Conservation (phyloP, 2,888 invertebrate species). For the Zhuqinia jingwanae region DNA sequence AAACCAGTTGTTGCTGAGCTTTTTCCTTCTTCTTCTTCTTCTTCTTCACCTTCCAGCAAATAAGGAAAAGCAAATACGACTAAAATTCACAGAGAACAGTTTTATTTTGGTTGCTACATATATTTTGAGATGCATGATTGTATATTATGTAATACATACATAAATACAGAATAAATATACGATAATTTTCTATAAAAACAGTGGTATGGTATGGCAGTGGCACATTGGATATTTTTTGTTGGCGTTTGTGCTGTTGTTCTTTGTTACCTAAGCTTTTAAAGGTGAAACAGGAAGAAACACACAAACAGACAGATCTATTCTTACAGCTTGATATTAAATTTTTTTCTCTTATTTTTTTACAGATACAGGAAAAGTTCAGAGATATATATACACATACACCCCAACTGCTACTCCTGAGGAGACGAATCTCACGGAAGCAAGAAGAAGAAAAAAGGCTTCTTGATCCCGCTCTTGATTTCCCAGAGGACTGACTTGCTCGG, state of each 20-base stretch:
- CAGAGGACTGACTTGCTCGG: slow-evolving; percentile 75
- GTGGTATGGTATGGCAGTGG: slow-evolving; percentile 1
- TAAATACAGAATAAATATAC: too few relatives aligned
- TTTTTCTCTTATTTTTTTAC: slow-evolving; percentile 63
- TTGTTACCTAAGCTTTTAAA: slow-evolving; percentile 20
- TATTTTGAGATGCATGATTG: not conserved
- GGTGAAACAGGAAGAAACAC: not conserved
- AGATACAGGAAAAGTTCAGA: slow-evolving; percentile 9
- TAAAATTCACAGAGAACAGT: not conserved
- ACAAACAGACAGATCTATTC: too few relatives aligned
- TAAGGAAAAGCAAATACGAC: not conserved
- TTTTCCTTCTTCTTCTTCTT: not conserved
- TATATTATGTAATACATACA: not conserved
- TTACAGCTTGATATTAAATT: slow-evolving; percentile 47
- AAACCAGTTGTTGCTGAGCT: slow-evolving; percentile 48
- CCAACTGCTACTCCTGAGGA: slow-evolving; percentile 20
- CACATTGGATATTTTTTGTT: not conserved
- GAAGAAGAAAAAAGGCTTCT: slow-evolving; percentile 65
- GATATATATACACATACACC: not conserved
- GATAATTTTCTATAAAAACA: not conserved
- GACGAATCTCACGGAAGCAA: slow-evolving; percentile 41
- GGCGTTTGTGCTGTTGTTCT: slow-evolving; percentile 21
- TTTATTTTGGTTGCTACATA: slow-evolving; percentile 7
- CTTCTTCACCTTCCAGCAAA: not conserved
- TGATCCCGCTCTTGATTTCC: slow-evolving; percentile 78